A percentile compares a stretch with the other conserved stretches of the same genome.
Evolutionary conservation across 1,140 invertebrate genomes (phyloP).

Genomic region (Heterodera carotae): DNA sequence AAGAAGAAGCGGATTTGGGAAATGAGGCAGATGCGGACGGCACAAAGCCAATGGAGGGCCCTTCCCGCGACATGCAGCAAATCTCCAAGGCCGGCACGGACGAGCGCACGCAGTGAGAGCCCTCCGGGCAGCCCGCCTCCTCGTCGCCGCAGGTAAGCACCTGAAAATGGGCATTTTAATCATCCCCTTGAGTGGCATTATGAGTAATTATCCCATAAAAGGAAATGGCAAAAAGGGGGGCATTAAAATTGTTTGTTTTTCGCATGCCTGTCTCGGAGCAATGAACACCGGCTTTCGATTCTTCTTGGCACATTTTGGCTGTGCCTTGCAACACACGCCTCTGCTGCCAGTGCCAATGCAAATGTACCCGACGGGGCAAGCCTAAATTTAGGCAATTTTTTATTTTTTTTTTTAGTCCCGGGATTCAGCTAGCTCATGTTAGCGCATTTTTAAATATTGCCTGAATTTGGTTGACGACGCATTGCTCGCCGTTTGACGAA

Average conservation of each 20-base stretch:
- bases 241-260: no score
- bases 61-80: conserved; percentile 52
- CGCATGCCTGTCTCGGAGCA: conserved; percentile 53
- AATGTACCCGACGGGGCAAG: conserved; percentile 57
- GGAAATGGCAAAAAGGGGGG: no score
- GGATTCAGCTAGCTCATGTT: no score
- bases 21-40: conserved; percentile 1
- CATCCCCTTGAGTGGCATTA: no score
- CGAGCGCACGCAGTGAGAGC: conserved; percentile 56
- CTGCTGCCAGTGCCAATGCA: conserved; percentile 43
- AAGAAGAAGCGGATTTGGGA: conserved; percentile 13
- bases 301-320: conserved; percentile 56
- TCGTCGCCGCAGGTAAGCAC: conserved; percentile 61
- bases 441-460: not conserved
- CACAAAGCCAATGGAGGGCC: conserved; percentile 33
- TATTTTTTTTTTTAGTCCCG: no score
- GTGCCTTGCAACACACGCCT: conserved; percentile 57
- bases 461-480: conserved; percentile 56
- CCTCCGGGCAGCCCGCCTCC: conserved; percentile 51
- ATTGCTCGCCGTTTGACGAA: conserved; percentile 51
- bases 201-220: no score
- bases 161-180: conserved; percentile 36
- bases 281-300: conserved; percentile 54
- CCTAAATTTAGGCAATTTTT: conserved; percentile 48
- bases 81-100: conserved; percentile 59